Percentiles rank a stretch among this genome's conserved stretches.
These are phyloP conservation scores for Luperina nickerlii DNA, from an alignment of 2,888 invertebrate species.

Conservation along the genomic window DNA sequence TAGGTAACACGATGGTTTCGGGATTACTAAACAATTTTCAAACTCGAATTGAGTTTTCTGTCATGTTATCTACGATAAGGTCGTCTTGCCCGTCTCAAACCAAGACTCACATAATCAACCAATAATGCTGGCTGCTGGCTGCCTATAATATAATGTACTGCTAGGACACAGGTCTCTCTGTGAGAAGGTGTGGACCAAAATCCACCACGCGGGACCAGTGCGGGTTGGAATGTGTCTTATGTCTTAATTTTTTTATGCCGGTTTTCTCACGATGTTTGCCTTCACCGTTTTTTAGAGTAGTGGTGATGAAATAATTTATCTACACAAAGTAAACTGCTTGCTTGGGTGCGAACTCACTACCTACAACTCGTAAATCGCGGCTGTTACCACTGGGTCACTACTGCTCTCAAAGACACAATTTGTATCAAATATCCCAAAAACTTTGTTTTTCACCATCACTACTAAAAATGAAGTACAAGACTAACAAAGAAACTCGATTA, in stretches of 20 bases:
- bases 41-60: neutral
- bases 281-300: neutral
- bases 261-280: neutral
- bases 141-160: too few species aligned
- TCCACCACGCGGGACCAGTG: neutral
- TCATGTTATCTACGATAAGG: neutral
- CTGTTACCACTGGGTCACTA: neutral
- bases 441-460: conserved; percentile 22
- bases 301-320: neutral
- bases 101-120: too few species aligned
- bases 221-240: neutral
- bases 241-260: neutral
- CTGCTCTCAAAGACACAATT: neutral
- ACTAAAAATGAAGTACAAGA: conserved; percentile 44
- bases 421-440: conserved; percentile 7
- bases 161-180: neutral
- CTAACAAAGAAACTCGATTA: conserved; percentile 71
- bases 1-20: neutral
- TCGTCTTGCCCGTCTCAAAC: too few species aligned
- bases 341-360: neutral
- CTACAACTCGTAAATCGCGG: too few species aligned
- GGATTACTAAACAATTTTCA: neutral
- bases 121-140: too few species aligned
- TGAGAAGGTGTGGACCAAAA: neutral
- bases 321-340: neutral